Evolutionary conservation across 2,113 vertebrate genomes (phyloP).

Genomic region (Hymenochirus boettgeri): DNA sequence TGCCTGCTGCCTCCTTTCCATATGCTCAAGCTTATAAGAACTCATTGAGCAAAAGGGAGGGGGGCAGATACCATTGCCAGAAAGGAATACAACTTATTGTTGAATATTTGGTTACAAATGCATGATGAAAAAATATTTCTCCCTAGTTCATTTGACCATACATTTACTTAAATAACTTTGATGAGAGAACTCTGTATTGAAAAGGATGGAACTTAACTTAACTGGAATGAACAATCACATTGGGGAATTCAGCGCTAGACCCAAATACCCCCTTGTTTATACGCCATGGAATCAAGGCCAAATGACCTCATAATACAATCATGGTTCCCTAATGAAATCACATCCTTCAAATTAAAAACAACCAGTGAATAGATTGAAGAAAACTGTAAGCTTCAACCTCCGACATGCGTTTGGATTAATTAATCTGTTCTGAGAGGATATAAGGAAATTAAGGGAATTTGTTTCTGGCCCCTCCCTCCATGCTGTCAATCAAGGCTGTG

Average conservation of each 20-base stretch:
- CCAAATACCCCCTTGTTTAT: not conserved
- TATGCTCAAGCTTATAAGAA: no score
- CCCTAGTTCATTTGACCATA: constrained; percentile 38
- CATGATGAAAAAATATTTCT: constrained; percentile 50
- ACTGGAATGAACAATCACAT: constrained; percentile 20
- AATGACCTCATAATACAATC: constrained; percentile 14
- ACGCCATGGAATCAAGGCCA: constrained; percentile 3
- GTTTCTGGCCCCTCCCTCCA: no score
- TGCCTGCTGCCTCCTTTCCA: no score
- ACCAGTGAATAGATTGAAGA: constrained; percentile 4
- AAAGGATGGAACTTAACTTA: constrained; percentile 17
- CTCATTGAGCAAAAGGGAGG: no score
- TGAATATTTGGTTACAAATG: no score
- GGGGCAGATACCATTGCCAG: no score
- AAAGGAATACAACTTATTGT: no score
- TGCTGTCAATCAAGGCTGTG: no score
- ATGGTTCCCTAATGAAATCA: constrained; percentile 33
- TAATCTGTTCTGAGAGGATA: not conserved
- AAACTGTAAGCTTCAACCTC: no score
- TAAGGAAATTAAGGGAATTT: no score
- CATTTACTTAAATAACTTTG: constrained; percentile 43
- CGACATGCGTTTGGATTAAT: not conserved
- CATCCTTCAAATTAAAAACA: constrained; percentile 28
- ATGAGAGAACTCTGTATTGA: constrained; percentile 45
- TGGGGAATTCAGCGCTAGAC: not conserved